Percentiles rank a stretch among this genome's conserved stretches.
Evolutionary conservation across 64 coral and sea anemone species (phyloP).

Genomic region (Stichodactyla helianthus): DNA sequence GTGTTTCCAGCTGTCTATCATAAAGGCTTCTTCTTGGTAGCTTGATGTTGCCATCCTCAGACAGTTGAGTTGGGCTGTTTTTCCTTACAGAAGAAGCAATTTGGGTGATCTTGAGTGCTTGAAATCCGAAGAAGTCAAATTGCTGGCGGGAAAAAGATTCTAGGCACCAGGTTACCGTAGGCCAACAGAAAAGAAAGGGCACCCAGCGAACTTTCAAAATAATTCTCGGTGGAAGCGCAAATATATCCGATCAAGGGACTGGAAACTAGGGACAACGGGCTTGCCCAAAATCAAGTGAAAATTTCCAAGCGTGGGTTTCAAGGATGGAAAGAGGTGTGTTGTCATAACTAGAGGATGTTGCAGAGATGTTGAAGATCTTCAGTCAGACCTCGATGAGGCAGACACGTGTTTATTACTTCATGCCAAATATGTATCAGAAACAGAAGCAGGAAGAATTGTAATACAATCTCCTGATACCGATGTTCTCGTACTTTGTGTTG

Average conservation of each 20-base stretch:
- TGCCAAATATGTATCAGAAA: background rate
- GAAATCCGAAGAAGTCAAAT: background rate
- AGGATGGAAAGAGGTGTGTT: slow-evolving; percentile 28
- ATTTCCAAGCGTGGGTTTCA: slow-evolving; percentile 26
- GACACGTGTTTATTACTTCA: background rate
- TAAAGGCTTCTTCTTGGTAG: slow-evolving; percentile 40
- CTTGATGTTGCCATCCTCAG: slow-evolving; percentile 31
- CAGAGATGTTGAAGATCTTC: background rate
- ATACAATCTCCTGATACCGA: slow-evolving; percentile 33
- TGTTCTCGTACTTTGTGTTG: slow-evolving; percentile 7
- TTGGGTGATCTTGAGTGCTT: background rate
- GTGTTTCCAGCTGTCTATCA: slow-evolving; percentile 38
- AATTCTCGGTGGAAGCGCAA: background rate
- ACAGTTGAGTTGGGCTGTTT: slow-evolving; percentile 14
- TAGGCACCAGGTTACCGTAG: background rate
- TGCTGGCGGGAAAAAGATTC: background rate
- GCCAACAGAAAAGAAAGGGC: background rate
- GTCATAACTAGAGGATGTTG: background rate
- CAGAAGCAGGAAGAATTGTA: background rate
- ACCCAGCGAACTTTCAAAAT: background rate
- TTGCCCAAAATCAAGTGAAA: background rate
- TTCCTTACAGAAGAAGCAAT: too few species aligned
- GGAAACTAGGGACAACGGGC: background rate
- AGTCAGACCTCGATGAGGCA: slow-evolving; percentile 16
- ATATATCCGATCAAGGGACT: background rate